A percentile compares a stretch with the other conserved stretches of the same genome.
Evolutionary conservation across 2,888 invertebrate species (phyloP).

Genomic region (Drosophila prostipennis): DNA sequence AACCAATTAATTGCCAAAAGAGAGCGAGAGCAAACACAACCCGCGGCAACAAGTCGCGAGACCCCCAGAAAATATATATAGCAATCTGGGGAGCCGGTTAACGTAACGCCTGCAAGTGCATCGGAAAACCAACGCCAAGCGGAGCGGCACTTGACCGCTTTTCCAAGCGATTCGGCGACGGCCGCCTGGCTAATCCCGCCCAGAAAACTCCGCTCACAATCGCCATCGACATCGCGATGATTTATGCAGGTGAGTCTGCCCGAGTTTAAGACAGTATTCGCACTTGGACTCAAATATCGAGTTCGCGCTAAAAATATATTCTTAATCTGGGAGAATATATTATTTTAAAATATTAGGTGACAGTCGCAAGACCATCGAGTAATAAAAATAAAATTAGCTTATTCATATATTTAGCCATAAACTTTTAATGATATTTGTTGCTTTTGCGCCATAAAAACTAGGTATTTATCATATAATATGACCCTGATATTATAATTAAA

Average conservation of each 20-base stretch:
- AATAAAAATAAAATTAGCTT: not conserved
- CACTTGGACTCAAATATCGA: too few species aligned
- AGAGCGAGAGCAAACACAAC: slow-evolving; percentile 24
- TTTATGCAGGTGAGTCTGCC: slow-evolving; percentile 73
- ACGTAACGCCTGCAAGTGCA: slow-evolving; percentile 66
- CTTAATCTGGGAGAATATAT: too few species aligned
- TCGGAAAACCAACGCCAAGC: slow-evolving; percentile 37
- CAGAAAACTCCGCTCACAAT: slow-evolving; percentile 50
- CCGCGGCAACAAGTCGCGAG: slow-evolving; percentile 38
- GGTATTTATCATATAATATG: not conserved
- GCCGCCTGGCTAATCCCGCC: slow-evolving; percentile 62
- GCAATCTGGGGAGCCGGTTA: slow-evolving; percentile 66
- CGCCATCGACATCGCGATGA: slow-evolving; percentile 60
- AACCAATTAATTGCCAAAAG: slow-evolving; percentile 53
- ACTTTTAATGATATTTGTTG: slow-evolving; percentile 1
- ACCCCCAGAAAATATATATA: slow-evolving; percentile 36
- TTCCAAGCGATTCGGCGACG: slow-evolving; percentile 61
- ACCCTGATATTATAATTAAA: not conserved
- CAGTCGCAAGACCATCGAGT: not conserved
- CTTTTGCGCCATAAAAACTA: not conserved
- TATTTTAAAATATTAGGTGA: too few species aligned
- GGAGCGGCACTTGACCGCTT: slow-evolving; percentile 67
- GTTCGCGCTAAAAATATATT: too few species aligned
- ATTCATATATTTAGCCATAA: not conserved
- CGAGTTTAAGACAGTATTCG: slow-evolving; percentile 7